Evolutionary conservation across 1,140 invertebrate species (phyloP).

Genomic region (Microplitis demolitor): DNA sequence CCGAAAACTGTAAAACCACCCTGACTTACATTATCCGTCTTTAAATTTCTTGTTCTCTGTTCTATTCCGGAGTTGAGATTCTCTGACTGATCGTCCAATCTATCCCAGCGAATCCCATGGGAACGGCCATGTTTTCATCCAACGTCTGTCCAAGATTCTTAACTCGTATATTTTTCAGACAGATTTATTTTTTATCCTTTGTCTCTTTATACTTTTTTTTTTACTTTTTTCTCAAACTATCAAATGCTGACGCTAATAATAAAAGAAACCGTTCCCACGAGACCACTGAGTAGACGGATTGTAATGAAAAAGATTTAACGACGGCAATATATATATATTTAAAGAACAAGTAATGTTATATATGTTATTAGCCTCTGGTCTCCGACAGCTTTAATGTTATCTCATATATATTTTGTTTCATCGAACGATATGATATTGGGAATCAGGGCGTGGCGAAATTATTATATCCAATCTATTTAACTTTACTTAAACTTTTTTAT

Average conservation of each 20-base stretch:
- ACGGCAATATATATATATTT: too few relatives aligned
- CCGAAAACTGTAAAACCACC: not conserved
- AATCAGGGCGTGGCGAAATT: constrained; percentile 7
- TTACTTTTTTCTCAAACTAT: not conserved
- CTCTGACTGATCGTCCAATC: not conserved
- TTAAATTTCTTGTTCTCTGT: not conserved
- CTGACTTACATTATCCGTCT: not conserved
- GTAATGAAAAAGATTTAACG: not conserved
- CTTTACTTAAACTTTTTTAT: not conserved
- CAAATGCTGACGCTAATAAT: not conserved
- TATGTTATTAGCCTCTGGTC: not conserved
- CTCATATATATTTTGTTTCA: not conserved
- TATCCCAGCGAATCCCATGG: constrained; percentile 23
- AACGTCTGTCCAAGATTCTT: not conserved
- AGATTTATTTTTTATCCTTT: not conserved
- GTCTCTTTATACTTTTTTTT: not conserved
- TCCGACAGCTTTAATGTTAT: not conserved
- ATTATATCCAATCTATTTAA: not conserved
- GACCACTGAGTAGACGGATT: not conserved
- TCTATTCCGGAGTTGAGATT: constrained; percentile 6
- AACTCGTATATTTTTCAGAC: not conserved
- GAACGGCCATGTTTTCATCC: constrained; percentile 19
- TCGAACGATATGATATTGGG: not conserved
- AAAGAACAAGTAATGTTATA: too few relatives aligned
- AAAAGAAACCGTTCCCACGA: not conserved